phyloP scores from a whole-genome alignment of 2,113 vertebrate genomes.

The Lichenostomus cassidix region DNA sequence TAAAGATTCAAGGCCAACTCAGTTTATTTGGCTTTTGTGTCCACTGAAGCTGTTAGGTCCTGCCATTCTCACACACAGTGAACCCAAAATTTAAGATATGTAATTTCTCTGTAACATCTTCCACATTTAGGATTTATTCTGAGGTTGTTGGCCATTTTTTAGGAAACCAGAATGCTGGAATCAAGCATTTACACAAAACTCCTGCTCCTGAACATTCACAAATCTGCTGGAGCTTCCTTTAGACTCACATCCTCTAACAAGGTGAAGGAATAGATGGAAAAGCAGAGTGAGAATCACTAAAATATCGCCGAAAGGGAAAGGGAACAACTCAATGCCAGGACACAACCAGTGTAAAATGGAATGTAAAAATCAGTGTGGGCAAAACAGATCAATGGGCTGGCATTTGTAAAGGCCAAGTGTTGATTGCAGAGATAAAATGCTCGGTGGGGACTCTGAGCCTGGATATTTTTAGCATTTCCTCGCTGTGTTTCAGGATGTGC shows the following conservation, averaged over 20 bases:
- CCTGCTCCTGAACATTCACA: background rate
- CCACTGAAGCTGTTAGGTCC: background rate
- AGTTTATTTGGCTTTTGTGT: background rate
- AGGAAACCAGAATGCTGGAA: background rate
- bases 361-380: background rate
- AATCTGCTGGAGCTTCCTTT: background rate
- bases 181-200: background rate
- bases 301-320: background rate
- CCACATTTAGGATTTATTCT: background rate
- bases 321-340: background rate
- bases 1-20: background rate
- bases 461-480: slow-evolving; percentile 36
- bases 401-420: slow-evolving; percentile 22
- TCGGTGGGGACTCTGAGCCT: background rate
- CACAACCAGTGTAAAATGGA: background rate
- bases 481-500: background rate
- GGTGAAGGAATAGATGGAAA: background rate
- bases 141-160: background rate
- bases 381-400: slow-evolving; percentile 24
- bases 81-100: background rate
- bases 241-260: background rate
- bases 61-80: background rate
- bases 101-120: background rate
- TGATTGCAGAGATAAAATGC: background rate
- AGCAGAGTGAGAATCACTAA: background rate